Evolutionary conservation across 2,113 vertebrate species (phyloP).

Genomic region (Onychorhynchus coronatus): DNA sequence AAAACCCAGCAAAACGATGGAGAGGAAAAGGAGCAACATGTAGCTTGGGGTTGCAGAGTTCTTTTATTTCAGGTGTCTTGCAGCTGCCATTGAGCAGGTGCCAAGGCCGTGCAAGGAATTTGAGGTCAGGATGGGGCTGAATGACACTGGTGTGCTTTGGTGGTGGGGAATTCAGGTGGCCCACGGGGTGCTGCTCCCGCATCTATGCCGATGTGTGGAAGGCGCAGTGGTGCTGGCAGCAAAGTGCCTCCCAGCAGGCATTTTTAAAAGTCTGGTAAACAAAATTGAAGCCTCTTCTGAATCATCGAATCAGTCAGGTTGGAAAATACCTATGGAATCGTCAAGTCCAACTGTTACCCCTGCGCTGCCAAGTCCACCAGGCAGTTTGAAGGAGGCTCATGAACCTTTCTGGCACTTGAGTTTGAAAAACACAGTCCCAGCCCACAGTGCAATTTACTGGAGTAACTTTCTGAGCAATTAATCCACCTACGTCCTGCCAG

Average conservation of each 20-base stretch:
- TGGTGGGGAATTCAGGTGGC: not conserved
- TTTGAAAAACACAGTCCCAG: not conserved
- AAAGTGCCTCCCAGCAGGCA: not conserved
- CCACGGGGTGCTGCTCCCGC: not conserved
- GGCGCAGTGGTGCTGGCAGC: not conserved
- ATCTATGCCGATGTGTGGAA: accelerated
- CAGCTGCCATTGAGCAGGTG: not conserved
- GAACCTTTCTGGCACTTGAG: not conserved
- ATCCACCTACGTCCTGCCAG: conserved; percentile 1
- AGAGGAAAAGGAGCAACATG: accelerated
- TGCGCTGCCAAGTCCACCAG: not conserved
- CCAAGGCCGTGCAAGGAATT: not conserved
- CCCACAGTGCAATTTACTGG: not conserved
- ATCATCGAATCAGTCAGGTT: not conserved
- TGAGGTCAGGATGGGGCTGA: not conserved
- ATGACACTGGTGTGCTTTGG: not conserved
- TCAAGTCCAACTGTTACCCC: not conserved
- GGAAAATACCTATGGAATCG: not conserved
- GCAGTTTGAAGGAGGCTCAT: not conserved
- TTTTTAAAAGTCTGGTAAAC: not conserved
- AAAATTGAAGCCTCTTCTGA: not conserved
- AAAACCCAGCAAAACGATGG: not conserved
- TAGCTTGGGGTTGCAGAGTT: not conserved
- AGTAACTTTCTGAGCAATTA: conserved; percentile 23
- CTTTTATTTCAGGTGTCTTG: not conserved